phyloP scores from a whole-genome alignment of 2,113 vertebrate species.

The Anolis sagrei region DNA sequence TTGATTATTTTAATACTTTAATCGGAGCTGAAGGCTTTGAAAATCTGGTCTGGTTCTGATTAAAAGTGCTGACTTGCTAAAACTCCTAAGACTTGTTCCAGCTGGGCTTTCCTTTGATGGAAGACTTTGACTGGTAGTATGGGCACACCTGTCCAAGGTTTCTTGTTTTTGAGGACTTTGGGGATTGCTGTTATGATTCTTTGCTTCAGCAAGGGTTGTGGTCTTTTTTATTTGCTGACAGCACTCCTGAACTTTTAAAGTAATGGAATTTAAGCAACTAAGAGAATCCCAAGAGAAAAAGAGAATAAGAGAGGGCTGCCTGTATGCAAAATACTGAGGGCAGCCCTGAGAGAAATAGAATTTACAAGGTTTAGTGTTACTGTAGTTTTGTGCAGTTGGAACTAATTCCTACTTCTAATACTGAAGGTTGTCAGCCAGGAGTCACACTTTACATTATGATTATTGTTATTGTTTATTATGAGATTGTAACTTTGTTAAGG shows the following conservation, averaged over 20 bases:
- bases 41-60: conserved; percentile 9
- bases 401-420: neutral
- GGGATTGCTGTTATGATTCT: neutral
- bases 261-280: neutral
- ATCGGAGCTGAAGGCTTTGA: neutral
- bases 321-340: neutral
- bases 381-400: neutral
- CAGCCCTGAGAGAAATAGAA: neutral
- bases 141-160: neutral
- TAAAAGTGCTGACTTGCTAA: neutral
- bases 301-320: neutral
- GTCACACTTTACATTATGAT: no score
- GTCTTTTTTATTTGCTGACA: neutral
- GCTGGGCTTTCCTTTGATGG: neutral
- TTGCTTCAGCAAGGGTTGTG: neutral
- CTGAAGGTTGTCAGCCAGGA: no score
- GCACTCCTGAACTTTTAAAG: neutral
- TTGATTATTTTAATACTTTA: conserved; percentile 17
- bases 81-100: neutral
- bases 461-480: neutral
- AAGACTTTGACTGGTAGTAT: neutral
- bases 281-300: neutral
- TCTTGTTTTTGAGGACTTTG: neutral
- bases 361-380: neutral
- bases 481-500: neutral